Evolutionary conservation across 2,888 invertebrate genomes (phyloP).

Genomic region (Tenthredo notha): DNA sequence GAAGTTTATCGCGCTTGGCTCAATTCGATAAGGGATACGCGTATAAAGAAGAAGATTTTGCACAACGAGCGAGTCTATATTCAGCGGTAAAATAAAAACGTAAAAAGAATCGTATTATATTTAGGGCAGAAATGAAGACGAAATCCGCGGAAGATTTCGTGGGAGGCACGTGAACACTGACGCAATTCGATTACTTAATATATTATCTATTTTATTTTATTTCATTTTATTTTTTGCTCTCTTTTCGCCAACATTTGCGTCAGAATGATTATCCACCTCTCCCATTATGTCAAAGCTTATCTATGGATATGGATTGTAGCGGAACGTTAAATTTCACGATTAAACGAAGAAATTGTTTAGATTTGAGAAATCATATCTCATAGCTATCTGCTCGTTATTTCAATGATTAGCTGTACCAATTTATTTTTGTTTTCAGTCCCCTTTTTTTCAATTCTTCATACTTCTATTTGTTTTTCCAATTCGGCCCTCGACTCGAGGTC

Average conservation of each 20-base stretch:
- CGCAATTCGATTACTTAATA: background rate
- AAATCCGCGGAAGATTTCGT: background rate
- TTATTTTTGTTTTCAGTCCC: background rate
- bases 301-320: background rate
- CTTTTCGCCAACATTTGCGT: background rate
- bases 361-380: background rate
- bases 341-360: background rate
- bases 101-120: background rate
- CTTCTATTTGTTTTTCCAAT: background rate
- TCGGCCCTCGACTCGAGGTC: background rate
- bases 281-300: background rate
- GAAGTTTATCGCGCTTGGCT: conserved; percentile 68
- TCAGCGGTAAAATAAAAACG: background rate
- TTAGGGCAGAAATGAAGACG: conserved; percentile 4
- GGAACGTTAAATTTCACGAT: background rate
- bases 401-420: background rate
- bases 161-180: background rate
- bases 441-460: background rate
- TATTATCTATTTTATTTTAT: background rate
- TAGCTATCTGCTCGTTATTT: background rate
- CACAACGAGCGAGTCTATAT: conserved; percentile 7
- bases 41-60: conserved; percentile 12
- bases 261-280: background rate
- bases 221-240: background rate
- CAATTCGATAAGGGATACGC: conserved; percentile 62